Conservation (phyloP, 1,140 invertebrate genomes). For the Araneus ventricosus region DNA sequence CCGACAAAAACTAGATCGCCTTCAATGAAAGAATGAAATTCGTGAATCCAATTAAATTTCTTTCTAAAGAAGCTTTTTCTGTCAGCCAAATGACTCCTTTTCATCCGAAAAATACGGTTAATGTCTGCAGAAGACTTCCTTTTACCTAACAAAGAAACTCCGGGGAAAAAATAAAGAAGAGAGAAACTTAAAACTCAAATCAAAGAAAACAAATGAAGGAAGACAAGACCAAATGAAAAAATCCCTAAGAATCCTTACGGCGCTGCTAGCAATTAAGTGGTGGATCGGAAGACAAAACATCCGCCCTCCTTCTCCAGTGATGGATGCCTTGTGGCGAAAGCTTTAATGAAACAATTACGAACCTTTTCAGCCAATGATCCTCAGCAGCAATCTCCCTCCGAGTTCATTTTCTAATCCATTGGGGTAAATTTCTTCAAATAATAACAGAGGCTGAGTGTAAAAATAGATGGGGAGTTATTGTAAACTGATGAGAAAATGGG, state of each 20-base stretch:
- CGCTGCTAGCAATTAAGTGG: slow-evolving; percentile 58
- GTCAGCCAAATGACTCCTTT: slow-evolving; percentile 59
- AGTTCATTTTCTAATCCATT: slow-evolving; percentile 26
- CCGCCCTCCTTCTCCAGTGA: slow-evolving; percentile 40
- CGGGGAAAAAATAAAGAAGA: not conserved
- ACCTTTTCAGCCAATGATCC: slow-evolving; percentile 59
- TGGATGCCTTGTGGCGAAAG: slow-evolving; percentile 51
- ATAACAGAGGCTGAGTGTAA: not conserved
- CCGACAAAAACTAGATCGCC: slow-evolving; percentile 1
- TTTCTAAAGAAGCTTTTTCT: slow-evolving; percentile 53
- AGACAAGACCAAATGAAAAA: slow-evolving; percentile 65
- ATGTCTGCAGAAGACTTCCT: slow-evolving; percentile 46
- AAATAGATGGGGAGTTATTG: not conserved
- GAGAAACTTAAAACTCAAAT: slow-evolving; percentile 61
- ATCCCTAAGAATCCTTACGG: slow-evolving; percentile 14
- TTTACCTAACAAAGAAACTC: slow-evolving; percentile 63
- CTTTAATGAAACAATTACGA: slow-evolving; percentile 75
- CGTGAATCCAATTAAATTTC: slow-evolving; percentile 66
- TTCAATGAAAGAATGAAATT: slow-evolving; percentile 24
- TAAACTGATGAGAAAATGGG: not conserved
- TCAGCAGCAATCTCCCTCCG: not conserved
- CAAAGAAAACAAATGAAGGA: slow-evolving; percentile 69
- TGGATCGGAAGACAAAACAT: not conserved
- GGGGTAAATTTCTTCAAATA: slow-evolving; percentile 12
- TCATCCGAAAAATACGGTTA: slow-evolving; percentile 57